phyloP scores from a whole-genome alignment of 2,888 invertebrate species.

The Dasypolia templi region DNA sequence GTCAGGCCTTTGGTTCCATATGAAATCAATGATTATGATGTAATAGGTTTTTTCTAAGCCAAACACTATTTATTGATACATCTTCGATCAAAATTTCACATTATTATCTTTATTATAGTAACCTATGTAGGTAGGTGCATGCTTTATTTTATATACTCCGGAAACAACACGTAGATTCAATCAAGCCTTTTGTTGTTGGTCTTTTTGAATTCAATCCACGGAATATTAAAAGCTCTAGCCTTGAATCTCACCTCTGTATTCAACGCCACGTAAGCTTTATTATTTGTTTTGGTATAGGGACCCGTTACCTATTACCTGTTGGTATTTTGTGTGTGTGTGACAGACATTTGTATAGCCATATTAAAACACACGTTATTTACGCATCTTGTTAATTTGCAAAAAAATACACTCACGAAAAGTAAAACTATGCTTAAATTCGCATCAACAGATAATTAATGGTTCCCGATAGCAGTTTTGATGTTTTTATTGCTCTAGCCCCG shows the following conservation, averaged over 20 bases:
- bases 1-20: background rate
- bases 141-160: slow-evolving; percentile 15
- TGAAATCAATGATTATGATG: background rate
- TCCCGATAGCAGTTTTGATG: slow-evolving; percentile 44
- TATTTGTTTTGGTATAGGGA: slow-evolving; percentile 45
- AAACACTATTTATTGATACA: background rate
- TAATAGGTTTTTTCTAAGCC: background rate
- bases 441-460: slow-evolving; percentile 53
- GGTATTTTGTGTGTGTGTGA: slow-evolving; percentile 9
- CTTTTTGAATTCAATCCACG: slow-evolving; percentile 56
- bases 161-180: slow-evolving; percentile 47
- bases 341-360: slow-evolving; percentile 6
- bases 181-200: slow-evolving; percentile 48
- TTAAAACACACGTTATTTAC: slow-evolving; percentile 6
- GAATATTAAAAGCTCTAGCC: slow-evolving; percentile 51
- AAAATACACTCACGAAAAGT: slow-evolving; percentile 38
- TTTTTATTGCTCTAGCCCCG: slow-evolving; percentile 47
- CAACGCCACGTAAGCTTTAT: slow-evolving; percentile 38
- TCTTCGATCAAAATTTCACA: background rate
- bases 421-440: slow-evolving; percentile 39
- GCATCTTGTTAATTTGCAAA: slow-evolving; percentile 34
- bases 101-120: background rate
- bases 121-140: background rate
- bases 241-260: slow-evolving; percentile 44
- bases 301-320: slow-evolving; percentile 38